Evolutionary conservation across 1,140 invertebrate species (phyloP).

Genomic region (Anastrepha obliqua): DNA sequence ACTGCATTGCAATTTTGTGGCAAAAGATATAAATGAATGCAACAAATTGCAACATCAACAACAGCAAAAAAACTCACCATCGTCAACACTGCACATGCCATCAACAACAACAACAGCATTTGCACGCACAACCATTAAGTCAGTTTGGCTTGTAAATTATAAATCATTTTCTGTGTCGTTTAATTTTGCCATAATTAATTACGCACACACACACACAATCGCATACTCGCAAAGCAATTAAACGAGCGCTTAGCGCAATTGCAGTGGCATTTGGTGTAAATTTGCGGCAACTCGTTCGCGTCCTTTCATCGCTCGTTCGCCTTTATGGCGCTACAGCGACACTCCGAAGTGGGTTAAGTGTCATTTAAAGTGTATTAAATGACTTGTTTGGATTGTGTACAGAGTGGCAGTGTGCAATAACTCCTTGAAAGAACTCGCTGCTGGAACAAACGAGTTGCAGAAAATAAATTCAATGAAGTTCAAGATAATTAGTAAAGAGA

Average conservation of each 20-base stretch:
- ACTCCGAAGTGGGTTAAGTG: slow-evolving; percentile 16
- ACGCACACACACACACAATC: slow-evolving; percentile 1
- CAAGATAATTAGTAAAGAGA: no score
- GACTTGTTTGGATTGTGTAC: neutral
- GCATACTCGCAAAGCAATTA: neutral
- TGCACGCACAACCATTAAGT: neutral
- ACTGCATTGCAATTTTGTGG: neutral
- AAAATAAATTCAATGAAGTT: neutral
- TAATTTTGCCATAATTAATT: slow-evolving; percentile 52
- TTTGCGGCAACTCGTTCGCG: neutral
- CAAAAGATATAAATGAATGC: neutral
- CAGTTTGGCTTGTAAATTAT: slow-evolving; percentile 48
- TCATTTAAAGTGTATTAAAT: slow-evolving; percentile 38
- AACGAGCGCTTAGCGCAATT: slow-evolving; percentile 19
- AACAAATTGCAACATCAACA: no score
- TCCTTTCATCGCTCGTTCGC: neutral
- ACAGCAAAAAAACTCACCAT: no score
- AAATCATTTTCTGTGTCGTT: slow-evolving; percentile 51
- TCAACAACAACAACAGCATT: neutral
- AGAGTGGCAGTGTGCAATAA: neutral
- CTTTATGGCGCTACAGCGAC: neutral
- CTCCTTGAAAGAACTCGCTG: slow-evolving; percentile 13
- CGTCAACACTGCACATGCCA: neutral
- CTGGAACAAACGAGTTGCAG: neutral
- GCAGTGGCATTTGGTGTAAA: neutral